Conservation (phyloP, 2,888 invertebrate genomes). For the Dastarcus helophoroides region DNA sequence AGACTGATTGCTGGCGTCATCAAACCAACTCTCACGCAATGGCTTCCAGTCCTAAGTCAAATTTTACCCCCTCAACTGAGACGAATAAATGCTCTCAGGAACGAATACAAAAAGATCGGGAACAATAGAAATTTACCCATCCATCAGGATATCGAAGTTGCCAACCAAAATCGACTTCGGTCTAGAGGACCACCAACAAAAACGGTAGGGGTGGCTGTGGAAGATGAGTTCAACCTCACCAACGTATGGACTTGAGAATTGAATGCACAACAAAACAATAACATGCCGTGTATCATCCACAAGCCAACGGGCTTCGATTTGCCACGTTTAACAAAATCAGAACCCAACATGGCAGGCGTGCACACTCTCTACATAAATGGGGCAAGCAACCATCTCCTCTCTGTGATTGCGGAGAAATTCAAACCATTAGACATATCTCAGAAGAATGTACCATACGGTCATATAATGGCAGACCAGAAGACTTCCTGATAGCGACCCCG, state of each 20-base stretch:
- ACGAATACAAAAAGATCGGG: conserved; percentile 11
- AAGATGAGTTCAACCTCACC: conserved; percentile 7
- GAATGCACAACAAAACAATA: too few species aligned
- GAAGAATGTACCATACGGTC: conserved; percentile 7
- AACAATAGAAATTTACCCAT: conserved; percentile 10
- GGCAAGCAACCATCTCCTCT: conserved; percentile 10
- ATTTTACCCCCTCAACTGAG: conserved; percentile 3
- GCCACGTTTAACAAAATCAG: conserved; percentile 7
- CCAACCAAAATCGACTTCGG: conserved; percentile 5
- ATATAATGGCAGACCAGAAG: conserved; percentile 7
- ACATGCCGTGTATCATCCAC: conserved; percentile 5
- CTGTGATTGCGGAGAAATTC: conserved; percentile 9
- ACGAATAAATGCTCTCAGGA: conserved; percentile 10
- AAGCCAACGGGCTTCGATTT: conserved; percentile 5
- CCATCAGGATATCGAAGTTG: conserved; percentile 11
- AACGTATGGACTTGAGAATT: too few species aligned
- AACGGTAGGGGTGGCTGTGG: conserved; percentile 6
- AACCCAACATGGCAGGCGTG: conserved; percentile 10
- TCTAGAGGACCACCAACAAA: conserved; percentile 8
- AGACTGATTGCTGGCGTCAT: too few species aligned
- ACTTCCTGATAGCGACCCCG: conserved; percentile 4
- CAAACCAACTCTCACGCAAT: too few species aligned
- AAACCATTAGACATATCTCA: conserved; percentile 7
- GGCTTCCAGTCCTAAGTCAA: background rate
- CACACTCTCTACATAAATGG: conserved; percentile 12